Conservation (phyloP, 1,140 invertebrate species). For the Heliothis subflexa region DNA sequence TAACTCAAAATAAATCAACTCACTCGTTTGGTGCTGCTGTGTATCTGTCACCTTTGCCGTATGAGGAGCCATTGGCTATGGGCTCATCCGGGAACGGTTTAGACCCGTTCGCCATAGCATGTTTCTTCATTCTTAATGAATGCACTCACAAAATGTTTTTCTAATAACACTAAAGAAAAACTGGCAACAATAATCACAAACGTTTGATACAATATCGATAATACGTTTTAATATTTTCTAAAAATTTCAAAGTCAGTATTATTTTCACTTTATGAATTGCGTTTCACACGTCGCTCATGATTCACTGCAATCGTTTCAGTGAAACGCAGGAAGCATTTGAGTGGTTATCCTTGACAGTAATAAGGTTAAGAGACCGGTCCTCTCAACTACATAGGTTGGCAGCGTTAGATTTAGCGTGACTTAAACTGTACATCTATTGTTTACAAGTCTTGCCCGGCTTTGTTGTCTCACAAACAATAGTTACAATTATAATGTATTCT, state of each 20-base stretch:
- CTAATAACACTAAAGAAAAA: conserved; percentile 14
- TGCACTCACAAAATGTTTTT: conserved; percentile 46
- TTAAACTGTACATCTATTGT: conserved; percentile 24
- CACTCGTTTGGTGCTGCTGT: conserved; percentile 82
- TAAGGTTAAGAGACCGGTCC: conserved; percentile 64
- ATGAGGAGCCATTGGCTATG: conserved; percentile 68
- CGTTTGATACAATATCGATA: not conserved
- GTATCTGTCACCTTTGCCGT: conserved; percentile 79
- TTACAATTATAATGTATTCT: not conserved
- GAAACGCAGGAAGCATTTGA: conserved; percentile 69
- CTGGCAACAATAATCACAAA: not conserved
- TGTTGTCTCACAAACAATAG: conserved; percentile 1
- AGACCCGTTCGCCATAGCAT: conserved; percentile 72
- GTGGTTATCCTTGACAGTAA: conserved; percentile 79
- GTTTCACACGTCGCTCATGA: conserved; percentile 27
- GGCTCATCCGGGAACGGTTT: conserved; percentile 50
- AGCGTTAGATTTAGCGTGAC: conserved; percentile 16
- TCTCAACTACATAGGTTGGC: conserved; percentile 15
- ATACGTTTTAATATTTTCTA: conserved; percentile 1
- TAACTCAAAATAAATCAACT: conserved; percentile 54
- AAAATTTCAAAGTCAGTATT: conserved; percentile 13
- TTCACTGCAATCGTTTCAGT: conserved; percentile 49
- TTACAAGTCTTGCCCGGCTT: not conserved
- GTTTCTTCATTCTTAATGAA: conserved; percentile 65
- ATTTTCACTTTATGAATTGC: conserved; percentile 14